Conservation (phyloP, 2,888 invertebrate species). For the Ophion ellenae region DNA sequence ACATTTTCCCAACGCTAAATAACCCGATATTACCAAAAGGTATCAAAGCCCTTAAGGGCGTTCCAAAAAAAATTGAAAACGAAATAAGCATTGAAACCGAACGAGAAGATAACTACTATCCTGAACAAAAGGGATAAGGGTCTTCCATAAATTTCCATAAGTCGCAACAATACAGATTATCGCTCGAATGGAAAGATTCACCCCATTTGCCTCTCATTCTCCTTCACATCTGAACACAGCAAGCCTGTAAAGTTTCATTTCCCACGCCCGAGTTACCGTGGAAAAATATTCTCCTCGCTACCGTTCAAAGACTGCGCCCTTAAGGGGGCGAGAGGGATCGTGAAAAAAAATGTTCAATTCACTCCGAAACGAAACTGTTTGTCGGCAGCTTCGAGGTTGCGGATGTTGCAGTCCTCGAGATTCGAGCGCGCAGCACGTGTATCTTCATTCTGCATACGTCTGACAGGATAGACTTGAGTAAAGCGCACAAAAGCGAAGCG, state of each 20-base stretch:
- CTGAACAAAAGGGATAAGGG: background rate
- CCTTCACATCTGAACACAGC: background rate
- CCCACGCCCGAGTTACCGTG: background rate
- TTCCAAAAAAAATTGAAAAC: too few relatives aligned
- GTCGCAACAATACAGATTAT: background rate
- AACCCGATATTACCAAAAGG: too few relatives aligned
- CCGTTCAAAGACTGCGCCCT: too few relatives aligned
- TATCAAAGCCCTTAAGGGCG: too few relatives aligned
- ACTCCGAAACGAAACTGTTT: conserved; percentile 3
- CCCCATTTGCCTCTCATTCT: background rate
- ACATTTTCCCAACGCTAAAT: too few relatives aligned
- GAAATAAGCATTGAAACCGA: too few relatives aligned
- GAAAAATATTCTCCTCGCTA: background rate
- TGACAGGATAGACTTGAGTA: background rate
- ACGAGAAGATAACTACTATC: background rate
- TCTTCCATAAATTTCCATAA: background rate
- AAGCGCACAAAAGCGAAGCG: background rate
- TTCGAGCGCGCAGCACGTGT: background rate
- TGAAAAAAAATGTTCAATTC: conserved; percentile 24
- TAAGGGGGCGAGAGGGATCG: conserved; percentile 14
- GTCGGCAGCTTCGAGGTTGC: background rate
- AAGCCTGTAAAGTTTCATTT: background rate
- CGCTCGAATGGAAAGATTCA: background rate
- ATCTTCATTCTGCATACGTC: conserved; percentile 12
- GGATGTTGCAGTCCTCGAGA: background rate